Evolutionary conservation across 2,113 vertebrate genomes (phyloP).

Genomic region (Anas platyrhynchos): DNA sequence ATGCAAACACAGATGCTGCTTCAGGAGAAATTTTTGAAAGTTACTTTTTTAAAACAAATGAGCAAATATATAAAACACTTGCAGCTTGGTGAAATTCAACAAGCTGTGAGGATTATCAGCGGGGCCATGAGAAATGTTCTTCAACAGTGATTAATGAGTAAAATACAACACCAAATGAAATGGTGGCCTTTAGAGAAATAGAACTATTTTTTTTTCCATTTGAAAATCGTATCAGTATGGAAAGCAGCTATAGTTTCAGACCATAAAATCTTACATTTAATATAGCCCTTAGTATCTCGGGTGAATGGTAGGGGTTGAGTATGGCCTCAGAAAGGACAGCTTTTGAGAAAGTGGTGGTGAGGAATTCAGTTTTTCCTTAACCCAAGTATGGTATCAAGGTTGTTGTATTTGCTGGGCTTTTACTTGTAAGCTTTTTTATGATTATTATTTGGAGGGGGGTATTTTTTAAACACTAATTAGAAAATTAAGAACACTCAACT

Average conservation of each 20-base stretch:
- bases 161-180: constrained; percentile 27
- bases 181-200: not conserved
- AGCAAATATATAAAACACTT: constrained; percentile 40
- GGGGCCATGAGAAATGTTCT: constrained; percentile 23
- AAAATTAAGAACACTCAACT: constrained; percentile 45
- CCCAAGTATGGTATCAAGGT: not conserved
- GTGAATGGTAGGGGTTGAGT: not conserved
- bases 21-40: not conserved
- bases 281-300: not conserved
- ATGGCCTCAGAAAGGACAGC: not conserved
- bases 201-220: not conserved
- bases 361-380: not conserved
- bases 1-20: not conserved
- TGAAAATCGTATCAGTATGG: not conserved
- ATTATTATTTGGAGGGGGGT: not conserved
- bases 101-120: constrained; percentile 19
- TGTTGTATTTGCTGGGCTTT: not conserved
- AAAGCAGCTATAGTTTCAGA: not conserved
- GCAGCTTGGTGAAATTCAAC: constrained; percentile 12
- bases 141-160: constrained; percentile 37
- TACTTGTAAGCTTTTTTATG: not conserved
- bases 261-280: not conserved
- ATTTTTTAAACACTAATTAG: constrained; percentile 36
- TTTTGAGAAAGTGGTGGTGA: not conserved
- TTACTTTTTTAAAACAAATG: not conserved